These are phyloP conservation scores for Thelaira solivaga DNA, from an alignment of 2,888 invertebrate species.

Conservation along the genomic window DNA sequence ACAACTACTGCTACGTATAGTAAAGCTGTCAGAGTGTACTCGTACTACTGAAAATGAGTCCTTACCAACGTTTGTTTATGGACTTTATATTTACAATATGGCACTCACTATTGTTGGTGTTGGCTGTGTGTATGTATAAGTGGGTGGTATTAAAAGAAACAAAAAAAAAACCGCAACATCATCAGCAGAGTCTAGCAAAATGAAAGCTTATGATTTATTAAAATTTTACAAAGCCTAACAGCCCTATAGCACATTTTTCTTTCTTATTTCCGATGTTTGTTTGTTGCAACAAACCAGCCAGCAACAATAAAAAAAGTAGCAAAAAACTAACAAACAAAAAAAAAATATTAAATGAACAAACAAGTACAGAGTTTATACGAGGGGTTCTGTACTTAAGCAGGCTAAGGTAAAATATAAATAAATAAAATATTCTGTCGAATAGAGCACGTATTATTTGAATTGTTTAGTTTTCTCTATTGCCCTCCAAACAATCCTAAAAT, in stretches of 20 bases:
- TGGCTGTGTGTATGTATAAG: conserved; percentile 14
- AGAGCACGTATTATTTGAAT: background rate
- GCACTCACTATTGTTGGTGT: background rate
- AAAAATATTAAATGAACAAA: too few species aligned
- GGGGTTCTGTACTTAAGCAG: background rate
- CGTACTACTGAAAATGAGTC: background rate
- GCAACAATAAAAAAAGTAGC: background rate
- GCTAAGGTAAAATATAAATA: background rate
- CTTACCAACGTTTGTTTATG: background rate
- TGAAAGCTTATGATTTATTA: conserved; percentile 68
- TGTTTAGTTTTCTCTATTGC: too few species aligned
- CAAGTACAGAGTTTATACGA: background rate
- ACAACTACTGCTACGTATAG: conserved; percentile 39
- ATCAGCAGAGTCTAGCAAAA: conserved; percentile 61
- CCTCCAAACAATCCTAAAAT: too few species aligned
- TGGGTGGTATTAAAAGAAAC: conserved; percentile 49
- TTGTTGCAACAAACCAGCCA: conserved; percentile 5
- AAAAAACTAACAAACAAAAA: background rate
- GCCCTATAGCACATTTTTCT: conserved; percentile 44
- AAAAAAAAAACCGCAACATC: conserved; percentile 25
- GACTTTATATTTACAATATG: background rate
- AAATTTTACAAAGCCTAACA: conserved; percentile 65
- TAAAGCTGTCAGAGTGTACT: conserved; percentile 21
- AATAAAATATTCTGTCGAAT: background rate
- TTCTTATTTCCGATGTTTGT: conserved; percentile 26